phyloP scores from a whole-genome alignment of 1,140 invertebrate genomes.

The Tribolium madens region DNA sequence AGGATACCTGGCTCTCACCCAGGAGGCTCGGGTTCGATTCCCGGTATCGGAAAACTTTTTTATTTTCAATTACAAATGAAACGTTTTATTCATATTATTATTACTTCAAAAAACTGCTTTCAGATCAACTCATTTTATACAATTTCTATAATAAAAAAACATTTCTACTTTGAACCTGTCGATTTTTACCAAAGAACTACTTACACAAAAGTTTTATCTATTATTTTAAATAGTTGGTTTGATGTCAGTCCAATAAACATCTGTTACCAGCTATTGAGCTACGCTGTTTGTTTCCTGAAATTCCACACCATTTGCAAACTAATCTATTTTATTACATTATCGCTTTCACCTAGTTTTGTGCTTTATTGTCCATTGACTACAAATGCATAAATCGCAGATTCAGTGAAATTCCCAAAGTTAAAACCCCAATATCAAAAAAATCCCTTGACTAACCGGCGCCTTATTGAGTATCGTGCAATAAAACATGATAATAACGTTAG shows the following conservation, averaged over 20 bases:
- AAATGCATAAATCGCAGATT: background rate
- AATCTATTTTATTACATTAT: constrained; percentile 27
- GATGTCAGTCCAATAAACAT: background rate
- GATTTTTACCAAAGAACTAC: too few relatives aligned
- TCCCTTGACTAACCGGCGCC: too few relatives aligned
- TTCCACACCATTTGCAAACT: constrained; percentile 32
- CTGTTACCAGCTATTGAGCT: background rate
- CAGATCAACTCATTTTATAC: too few relatives aligned
- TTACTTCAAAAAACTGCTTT: too few relatives aligned
- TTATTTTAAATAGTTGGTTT: background rate
- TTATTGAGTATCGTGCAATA: background rate
- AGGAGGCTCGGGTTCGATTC: constrained; percentile 61
- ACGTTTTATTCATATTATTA: too few relatives aligned
- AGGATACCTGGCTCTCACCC: constrained; percentile 62
- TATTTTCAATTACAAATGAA: background rate
- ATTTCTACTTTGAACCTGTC: too few relatives aligned
- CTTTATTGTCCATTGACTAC: background rate
- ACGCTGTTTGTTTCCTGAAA: constrained; percentile 11
- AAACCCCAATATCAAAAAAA: background rate
- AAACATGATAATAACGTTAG: constrained; percentile 10
- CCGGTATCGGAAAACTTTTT: constrained; percentile 6
- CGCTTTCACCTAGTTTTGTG: constrained; percentile 23
- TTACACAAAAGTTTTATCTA: too few relatives aligned
- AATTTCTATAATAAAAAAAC: too few relatives aligned
- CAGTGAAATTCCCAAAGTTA: background rate